These are phyloP conservation scores for Psilopogon haemacephalus DNA, from an alignment of 2,113 vertebrate species.

Conservation along the genomic window DNA sequence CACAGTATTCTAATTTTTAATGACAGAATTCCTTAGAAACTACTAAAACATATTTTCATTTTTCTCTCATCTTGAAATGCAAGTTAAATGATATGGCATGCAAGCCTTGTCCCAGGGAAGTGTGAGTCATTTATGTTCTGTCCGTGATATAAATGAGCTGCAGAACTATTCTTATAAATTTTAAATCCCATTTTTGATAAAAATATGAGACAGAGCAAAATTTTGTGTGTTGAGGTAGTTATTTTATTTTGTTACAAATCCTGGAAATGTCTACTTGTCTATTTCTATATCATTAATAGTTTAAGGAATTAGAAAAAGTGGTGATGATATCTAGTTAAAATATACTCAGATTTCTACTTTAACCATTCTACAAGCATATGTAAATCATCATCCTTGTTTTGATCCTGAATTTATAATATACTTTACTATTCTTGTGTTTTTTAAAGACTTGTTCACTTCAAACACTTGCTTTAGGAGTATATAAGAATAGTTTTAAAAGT, in stretches of 20 bases:
- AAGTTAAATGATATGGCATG: not conserved
- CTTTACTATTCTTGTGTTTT: not conserved
- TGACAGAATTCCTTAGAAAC: not conserved
- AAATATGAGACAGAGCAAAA: conserved; percentile 4
- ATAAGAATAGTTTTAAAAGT: not conserved
- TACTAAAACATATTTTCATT: not conserved
- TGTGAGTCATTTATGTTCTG: not conserved
- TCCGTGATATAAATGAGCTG: not conserved
- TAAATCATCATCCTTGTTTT: not conserved
- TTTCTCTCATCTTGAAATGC: not conserved
- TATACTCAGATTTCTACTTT: not conserved
- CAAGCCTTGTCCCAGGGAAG: not conserved
- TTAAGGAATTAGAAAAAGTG: not conserved
- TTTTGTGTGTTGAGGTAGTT: conserved; percentile 11
- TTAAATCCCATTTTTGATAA: conserved; percentile 31
- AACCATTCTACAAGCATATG: not conserved
- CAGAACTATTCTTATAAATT: conserved; percentile 30
- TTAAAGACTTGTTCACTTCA: not conserved
- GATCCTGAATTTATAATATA: not conserved
- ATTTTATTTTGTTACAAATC: conserved; percentile 40
- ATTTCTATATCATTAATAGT: not conserved
- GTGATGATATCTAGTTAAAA: not conserved
- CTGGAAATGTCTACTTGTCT: not conserved
- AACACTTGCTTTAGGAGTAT: not conserved
- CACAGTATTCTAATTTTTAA: not conserved